Conservation (phyloP, 2,888 invertebrate species). For the Selenia dentaria region DNA sequence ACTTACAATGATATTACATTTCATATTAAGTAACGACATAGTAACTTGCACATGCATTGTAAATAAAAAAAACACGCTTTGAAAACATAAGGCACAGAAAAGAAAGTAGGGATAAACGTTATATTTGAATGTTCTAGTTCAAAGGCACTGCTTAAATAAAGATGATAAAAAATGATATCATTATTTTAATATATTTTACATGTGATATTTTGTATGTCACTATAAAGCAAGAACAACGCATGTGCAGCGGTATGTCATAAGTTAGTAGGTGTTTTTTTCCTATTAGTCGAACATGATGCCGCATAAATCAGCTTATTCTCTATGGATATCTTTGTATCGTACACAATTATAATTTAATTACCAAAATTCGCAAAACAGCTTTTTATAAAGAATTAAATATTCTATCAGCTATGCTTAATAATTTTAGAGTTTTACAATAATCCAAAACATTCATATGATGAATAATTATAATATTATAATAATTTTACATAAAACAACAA, state of each 20-base stretch:
- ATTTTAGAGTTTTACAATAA: slow-evolving; percentile 1
- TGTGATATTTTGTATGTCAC: too few species aligned
- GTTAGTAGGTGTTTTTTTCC: neutral
- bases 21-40: neutral
- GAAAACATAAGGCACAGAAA: too few species aligned
- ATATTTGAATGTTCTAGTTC: too few species aligned
- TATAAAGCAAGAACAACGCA: too few species aligned
- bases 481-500: slow-evolving; percentile 31
- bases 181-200: too few species aligned
- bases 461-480: neutral
- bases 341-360: too few species aligned
- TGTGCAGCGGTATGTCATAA: neutral
- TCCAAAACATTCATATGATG: slow-evolving; percentile 3
- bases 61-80: too few species aligned
- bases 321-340: neutral
- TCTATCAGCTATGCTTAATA: neutral
- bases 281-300: slow-evolving; percentile 16
- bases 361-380: too few species aligned
- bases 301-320: neutral
- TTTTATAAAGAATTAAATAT: neutral
- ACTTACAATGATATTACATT: slow-evolving; percentile 25
- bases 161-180: too few species aligned
- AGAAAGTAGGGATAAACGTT: too few species aligned
- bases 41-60: slow-evolving; percentile 14
- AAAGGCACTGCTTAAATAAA: too few species aligned